These are phyloP conservation scores for Chelonoidis abingdonii DNA, from an alignment of 2,113 vertebrate species.

Conservation along the genomic window DNA sequence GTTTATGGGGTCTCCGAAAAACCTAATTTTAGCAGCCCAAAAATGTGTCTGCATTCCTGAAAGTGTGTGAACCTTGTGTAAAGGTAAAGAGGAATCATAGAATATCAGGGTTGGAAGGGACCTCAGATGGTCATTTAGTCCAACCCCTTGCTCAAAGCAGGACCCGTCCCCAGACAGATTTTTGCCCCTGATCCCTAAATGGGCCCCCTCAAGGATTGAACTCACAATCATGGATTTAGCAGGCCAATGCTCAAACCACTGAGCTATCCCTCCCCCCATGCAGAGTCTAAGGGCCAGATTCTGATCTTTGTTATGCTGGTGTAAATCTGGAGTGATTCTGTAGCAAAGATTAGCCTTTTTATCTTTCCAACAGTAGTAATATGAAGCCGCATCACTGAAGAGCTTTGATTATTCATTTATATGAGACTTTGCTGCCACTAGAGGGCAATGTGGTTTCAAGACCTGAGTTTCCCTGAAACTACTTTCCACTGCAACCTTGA, in stretches of 20 bases:
- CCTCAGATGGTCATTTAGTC: too few species aligned
- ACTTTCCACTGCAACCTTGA: not conserved
- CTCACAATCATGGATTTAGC: too few species aligned
- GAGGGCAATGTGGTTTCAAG: conserved; percentile 61
- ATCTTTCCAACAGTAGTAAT: not conserved
- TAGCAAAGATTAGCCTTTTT: not conserved
- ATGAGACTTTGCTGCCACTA: conserved; percentile 1
- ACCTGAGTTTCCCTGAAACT: not conserved
- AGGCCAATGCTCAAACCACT: too few species aligned
- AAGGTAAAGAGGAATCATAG: not conserved
- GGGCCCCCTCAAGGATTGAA: too few species aligned
- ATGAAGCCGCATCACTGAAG: not conserved
- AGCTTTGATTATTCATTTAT: not conserved
- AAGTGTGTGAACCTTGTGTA: not conserved
- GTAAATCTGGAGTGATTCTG: not conserved
- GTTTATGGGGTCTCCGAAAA: not conserved
- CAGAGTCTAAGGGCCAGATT: not conserved
- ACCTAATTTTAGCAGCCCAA: not conserved
- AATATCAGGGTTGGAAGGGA: too few species aligned
- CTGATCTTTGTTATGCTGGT: not conserved
- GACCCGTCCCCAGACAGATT: too few species aligned
- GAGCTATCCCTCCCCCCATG: too few species aligned
- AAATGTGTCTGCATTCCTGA: not conserved
- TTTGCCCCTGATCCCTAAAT: too few species aligned
- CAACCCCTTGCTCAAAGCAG: too few species aligned